Conservation (phyloP, 2,797 vertebrate genomes). For the Megaceryle alcyon region DNA sequence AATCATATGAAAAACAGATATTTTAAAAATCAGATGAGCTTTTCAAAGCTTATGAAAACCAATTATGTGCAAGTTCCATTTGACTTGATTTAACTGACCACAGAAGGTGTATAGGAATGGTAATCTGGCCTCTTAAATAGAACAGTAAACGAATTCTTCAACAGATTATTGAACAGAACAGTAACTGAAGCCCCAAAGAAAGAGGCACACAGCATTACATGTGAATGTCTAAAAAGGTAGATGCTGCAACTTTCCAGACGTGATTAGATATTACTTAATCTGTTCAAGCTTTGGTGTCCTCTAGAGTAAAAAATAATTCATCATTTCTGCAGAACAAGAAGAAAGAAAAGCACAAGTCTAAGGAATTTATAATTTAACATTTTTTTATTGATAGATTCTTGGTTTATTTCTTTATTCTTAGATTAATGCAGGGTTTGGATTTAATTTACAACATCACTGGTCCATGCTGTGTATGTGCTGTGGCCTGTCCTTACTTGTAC, state of each 20-base stretch:
- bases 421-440: neutral
- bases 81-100: constrained; percentile 9
- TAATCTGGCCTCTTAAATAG: neutral
- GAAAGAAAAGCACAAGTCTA: neutral
- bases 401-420: constrained; percentile 10
- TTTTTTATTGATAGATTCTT: neutral
- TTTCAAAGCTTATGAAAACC: neutral
- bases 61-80: neutral
- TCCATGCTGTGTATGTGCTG: neutral
- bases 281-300: neutral
- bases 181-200: neutral
- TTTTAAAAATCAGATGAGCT: constrained; percentile 4
- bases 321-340: neutral
- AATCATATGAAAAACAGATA: neutral
- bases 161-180: neutral
- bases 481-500: constrained; percentile 1
- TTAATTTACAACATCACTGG: neutral
- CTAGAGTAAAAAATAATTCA: neutral
- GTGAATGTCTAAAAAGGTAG: neutral
- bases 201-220: fast-evolving
- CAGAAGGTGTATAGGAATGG: neutral
- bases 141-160: neutral
- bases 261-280: neutral
- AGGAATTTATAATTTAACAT: neutral
- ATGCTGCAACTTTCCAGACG: neutral